Evolutionary conservation across 2,797 vertebrate genomes (phyloP).

Genomic region (Danio tinwini): DNA sequence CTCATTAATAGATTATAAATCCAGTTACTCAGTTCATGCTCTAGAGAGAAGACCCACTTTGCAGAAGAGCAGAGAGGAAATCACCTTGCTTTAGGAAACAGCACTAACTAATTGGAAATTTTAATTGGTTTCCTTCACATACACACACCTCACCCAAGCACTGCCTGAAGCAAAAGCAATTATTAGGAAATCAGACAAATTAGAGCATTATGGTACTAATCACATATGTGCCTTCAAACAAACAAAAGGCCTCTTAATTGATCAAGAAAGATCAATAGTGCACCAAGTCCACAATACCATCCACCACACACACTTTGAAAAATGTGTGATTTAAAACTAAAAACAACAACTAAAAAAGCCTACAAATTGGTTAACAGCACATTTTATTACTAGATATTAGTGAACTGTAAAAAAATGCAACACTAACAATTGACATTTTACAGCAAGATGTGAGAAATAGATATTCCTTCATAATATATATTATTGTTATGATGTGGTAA

Average conservation of each 20-base stretch:
- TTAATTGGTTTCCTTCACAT: constrained; percentile 67
- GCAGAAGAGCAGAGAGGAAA: constrained; percentile 58
- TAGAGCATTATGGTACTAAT: not conserved
- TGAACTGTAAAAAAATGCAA: too few relatives aligned
- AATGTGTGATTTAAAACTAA: too few relatives aligned
- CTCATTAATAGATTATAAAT: constrained; percentile 10
- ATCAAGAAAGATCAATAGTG: not conserved
- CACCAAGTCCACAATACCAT: constrained; percentile 14
- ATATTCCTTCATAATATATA: too few relatives aligned
- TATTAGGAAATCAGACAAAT: constrained; percentile 11
- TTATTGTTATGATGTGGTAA: too few relatives aligned
- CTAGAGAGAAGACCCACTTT: constrained; percentile 71
- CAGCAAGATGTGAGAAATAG: too few relatives aligned
- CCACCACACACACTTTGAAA: not conserved
- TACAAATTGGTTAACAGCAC: too few relatives aligned
- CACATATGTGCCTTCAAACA: constrained; percentile 18
- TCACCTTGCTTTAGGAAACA: constrained; percentile 64
- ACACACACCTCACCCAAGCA: constrained; percentile 10
- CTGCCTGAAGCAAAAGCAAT: constrained; percentile 16
- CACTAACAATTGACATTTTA: too few relatives aligned
- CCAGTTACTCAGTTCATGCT: constrained; percentile 56
- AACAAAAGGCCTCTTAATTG: not conserved
- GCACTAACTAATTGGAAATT: constrained; percentile 65
- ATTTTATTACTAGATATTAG: too few relatives aligned
- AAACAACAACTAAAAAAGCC: too few relatives aligned